These are phyloP conservation scores for Ophion ellenae DNA, from an alignment of 2,888 invertebrate species.

Conservation along the genomic window DNA sequence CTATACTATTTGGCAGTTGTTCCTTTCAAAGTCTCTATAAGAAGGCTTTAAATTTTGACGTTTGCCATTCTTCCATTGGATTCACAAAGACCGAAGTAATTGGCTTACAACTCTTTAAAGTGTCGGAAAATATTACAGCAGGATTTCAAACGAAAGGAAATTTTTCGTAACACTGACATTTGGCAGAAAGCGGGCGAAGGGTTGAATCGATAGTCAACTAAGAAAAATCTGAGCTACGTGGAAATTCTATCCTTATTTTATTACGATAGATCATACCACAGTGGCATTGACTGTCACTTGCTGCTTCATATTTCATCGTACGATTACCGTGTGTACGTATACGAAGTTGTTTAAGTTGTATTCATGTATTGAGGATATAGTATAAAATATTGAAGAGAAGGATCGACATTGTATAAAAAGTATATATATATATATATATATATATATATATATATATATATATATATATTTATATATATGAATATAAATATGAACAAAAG, in stretches of 20 bases:
- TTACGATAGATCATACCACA: background rate
- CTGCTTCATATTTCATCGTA: slow-evolving; percentile 16
- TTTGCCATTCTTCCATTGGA: background rate
- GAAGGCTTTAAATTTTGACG: no score
- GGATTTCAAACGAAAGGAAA: background rate
- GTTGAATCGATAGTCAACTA: background rate
- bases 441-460: slow-evolving; percentile 18
- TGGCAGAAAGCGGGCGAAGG: background rate
- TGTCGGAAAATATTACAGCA: background rate
- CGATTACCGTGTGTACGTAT: slow-evolving; percentile 21
- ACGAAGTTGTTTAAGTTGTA: slow-evolving; percentile 25
- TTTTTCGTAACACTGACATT: background rate
- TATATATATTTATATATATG: slow-evolving; percentile 34
- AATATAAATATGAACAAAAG: slow-evolving; percentile 37
- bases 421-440: slow-evolving; percentile 40
- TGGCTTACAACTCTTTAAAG: background rate
- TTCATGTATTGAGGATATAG: slow-evolving; percentile 51
- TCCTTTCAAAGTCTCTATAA: background rate
- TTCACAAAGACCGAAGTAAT: background rate
- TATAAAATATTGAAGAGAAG: slow-evolving; percentile 62
- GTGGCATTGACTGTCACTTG: background rate
- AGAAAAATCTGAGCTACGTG: slow-evolving; percentile 23
- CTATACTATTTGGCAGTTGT: background rate
- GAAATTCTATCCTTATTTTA: background rate
- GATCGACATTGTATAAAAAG: slow-evolving; percentile 51